phyloP scores from a whole-genome alignment of 2,888 invertebrate species.

The Erebia palarica region DNA sequence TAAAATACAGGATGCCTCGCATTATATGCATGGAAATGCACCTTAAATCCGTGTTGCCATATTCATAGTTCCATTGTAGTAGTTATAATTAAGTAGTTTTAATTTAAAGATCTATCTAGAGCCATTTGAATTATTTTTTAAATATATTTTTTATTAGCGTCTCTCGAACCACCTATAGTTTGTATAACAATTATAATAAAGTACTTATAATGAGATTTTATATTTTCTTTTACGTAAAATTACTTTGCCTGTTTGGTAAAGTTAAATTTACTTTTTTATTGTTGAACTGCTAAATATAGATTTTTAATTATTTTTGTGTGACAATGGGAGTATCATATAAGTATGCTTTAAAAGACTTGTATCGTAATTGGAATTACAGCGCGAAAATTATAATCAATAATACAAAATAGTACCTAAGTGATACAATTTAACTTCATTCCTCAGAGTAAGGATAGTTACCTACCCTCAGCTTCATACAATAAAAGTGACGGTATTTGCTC shows the following conservation, averaged over 20 bases:
- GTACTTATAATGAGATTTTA: not conserved
- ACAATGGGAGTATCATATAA: not conserved
- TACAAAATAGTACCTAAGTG: too few relatives aligned
- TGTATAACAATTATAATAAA: not conserved
- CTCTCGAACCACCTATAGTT: slow-evolving; percentile 6
- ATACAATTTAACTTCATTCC: too few relatives aligned
- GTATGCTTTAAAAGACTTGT: not conserved
- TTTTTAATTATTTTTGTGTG: not conserved
- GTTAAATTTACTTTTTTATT: not conserved
- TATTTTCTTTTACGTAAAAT: not conserved
- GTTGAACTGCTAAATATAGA: not conserved
- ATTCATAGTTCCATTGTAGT: slow-evolving; percentile 22
- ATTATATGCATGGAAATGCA: slow-evolving; percentile 66
- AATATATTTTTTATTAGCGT: not conserved
- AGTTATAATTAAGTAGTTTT: slow-evolving; percentile 4
- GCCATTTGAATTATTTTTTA: slow-evolving; percentile 12
- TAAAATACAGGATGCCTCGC: slow-evolving; percentile 71
- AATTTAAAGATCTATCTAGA: not conserved
- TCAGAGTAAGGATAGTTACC: too few relatives aligned
- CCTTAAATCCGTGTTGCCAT: slow-evolving; percentile 51
- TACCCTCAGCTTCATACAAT: too few relatives aligned
- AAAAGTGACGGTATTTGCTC: too few relatives aligned
- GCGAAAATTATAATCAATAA: too few relatives aligned
- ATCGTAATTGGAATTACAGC: too few relatives aligned
- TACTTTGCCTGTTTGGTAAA: not conserved